These are phyloP conservation scores for Pocillopora grandis DNA, from an alignment of 92 coral and sea anemone species.

Conservation along the genomic window DNA sequence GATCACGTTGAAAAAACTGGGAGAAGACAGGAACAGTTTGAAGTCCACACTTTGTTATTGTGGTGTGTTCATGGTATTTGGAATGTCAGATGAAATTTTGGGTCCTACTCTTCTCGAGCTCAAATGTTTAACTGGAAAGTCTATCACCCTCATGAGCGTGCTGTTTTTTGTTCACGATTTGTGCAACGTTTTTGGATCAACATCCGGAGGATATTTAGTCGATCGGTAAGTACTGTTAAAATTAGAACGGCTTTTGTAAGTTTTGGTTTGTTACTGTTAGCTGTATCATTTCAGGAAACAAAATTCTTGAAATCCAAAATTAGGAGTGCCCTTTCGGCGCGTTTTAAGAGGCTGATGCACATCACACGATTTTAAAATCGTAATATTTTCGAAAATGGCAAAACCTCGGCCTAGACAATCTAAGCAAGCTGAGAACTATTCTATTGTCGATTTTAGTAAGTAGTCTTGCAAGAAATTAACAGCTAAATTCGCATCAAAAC, in stretches of 20 bases:
- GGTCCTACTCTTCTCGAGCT: conserved; percentile 86
- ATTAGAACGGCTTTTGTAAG: background rate
- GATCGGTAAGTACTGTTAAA: conserved; percentile 67
- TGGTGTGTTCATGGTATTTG: conserved; percentile 88
- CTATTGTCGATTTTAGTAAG: no score
- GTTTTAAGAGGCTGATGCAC: no score
- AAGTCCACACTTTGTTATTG: conserved; percentile 83
- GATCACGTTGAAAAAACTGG: conserved; percentile 54
- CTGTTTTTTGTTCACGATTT: conserved; percentile 85
- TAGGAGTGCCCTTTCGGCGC: no score
- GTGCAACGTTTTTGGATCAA: conserved; percentile 88
- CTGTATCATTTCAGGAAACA: no score
- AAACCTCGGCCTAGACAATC: no score
- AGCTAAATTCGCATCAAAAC: no score
- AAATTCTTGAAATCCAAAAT: no score
- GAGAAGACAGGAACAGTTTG: conserved; percentile 66
- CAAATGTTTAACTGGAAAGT: conserved; percentile 77
- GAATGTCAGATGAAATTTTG: conserved; percentile 89
- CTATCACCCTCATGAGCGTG: conserved; percentile 81
- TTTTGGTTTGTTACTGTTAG: background rate
- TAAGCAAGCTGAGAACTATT: no score
- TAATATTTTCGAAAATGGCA: no score
- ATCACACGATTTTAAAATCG: no score
- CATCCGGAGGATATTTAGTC: conserved; percentile 80
- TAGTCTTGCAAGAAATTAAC: no score